Conservation (phyloP, 2,113 vertebrate genomes). For the Corythaeola cristata region DNA sequence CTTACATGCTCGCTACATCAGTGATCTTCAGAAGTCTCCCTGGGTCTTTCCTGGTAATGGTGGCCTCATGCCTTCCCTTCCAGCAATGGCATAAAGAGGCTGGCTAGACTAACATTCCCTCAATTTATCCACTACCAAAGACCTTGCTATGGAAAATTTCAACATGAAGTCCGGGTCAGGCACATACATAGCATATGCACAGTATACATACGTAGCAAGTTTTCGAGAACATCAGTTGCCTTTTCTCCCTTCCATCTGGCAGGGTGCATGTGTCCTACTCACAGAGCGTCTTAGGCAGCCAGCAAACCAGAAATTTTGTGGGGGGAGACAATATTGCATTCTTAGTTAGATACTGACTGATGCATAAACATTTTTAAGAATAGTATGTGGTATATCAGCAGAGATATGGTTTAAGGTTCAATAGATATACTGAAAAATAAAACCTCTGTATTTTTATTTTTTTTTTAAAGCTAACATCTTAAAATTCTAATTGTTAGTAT, state of each 20-base stretch:
- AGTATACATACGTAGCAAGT: too few relatives aligned
- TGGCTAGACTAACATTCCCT: neutral
- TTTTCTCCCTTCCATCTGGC: neutral
- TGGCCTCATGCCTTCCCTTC: neutral
- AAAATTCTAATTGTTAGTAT: neutral
- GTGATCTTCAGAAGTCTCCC: neutral
- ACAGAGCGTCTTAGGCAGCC: neutral
- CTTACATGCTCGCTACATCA: accelerated
- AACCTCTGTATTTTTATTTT: neutral
- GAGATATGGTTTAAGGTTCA: neutral
- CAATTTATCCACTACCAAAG: neutral
- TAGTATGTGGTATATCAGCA: neutral
- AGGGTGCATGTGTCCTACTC: neutral
- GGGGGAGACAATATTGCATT: neutral
- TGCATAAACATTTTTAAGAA: neutral
- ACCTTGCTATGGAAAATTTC: neutral
- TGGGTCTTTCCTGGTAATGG: neutral
- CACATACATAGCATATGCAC: neutral
- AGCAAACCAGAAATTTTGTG: neutral
- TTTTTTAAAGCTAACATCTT: neutral
- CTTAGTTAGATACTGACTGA: neutral
- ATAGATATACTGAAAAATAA: neutral
- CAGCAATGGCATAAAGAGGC: neutral
- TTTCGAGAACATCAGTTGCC: neutral
- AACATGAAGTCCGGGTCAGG: neutral